Evolutionary conservation across 2,113 vertebrate genomes (phyloP), one percentile per base, ranked within the genome.

Genomic region (Recurvirostra avosetta): DNA sequence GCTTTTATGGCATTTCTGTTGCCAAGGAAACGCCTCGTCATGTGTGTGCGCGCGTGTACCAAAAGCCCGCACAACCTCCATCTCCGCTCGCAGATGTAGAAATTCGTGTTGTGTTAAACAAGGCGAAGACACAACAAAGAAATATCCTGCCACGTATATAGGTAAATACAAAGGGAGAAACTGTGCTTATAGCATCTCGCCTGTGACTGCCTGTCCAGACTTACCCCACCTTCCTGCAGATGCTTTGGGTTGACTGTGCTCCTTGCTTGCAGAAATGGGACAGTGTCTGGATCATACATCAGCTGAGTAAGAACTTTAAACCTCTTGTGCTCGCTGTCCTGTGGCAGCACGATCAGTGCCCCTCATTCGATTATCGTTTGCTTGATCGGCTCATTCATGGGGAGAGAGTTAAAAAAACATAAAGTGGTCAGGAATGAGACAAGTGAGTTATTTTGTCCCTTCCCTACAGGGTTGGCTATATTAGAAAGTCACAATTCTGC

Each of bases 1-100:
- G 77, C 93, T 96, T 95, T 95, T 50, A 78, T 89, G 81, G 92
- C 96, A 97, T 98, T 95, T 97, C 76, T 13, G 97, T 98, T 97
- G 93, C 97, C 96, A 93, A 87, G 97, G 98, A 97, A 97, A 98
- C 91, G 1, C 67, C 32, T 90, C 12, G 3, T 80, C 3, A 0
- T 50, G 56, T 67, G 73, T 65, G 71, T 38, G 68, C 2, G 30
- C 8, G 12, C 3, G 8, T 52, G 50, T 53, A 72, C 88, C 49
- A 5, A 16, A 32, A 38, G 53, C 65, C 58, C 81, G 15, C 36
- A 9, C 91, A 75, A 5, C 74, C 93, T 80, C 83, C 68, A 32
- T 61, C 94, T 73, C 73, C 30, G 16, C 23, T 9, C 38, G 34
- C 58, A 53, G 75, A 43, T 3, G 7, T 0, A 89, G 92, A 83